These are phyloP conservation scores for Melanchra persicariae DNA, from an alignment of 2,888 invertebrate genomes.

Conservation along the genomic window DNA sequence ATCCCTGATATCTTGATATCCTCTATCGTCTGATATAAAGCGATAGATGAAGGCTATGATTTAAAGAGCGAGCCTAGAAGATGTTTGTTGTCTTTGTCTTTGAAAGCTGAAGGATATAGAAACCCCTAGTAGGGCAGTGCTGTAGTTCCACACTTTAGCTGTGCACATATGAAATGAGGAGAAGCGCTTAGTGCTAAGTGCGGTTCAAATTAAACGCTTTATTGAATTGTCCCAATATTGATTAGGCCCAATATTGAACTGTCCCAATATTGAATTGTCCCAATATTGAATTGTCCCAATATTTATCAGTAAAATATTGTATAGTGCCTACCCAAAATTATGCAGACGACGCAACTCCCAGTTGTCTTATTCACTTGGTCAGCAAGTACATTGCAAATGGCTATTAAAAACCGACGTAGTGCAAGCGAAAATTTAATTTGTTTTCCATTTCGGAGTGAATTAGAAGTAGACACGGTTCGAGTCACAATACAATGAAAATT, in stretches of 20 bases:
- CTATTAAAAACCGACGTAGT: slow-evolving; percentile 56
- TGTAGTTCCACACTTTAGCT: neutral
- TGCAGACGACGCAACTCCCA: neutral
- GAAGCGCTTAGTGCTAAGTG: too few species aligned
- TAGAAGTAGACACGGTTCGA: slow-evolving; percentile 56
- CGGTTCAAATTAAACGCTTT: too few species aligned
- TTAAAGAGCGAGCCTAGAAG: too few species aligned
- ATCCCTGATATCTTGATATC: neutral
- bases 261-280: too few species aligned
- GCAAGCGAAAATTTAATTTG: slow-evolving; percentile 38
- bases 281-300: too few species aligned
- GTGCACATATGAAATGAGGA: too few species aligned
- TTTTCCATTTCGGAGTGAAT: slow-evolving; percentile 53
- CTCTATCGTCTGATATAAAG: too few species aligned
- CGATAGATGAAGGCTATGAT: too few species aligned
- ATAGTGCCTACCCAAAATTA: neutral
- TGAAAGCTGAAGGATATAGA: neutral
- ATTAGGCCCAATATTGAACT: too few species aligned
- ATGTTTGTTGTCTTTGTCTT: neutral
- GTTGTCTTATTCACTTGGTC: neutral
- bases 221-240: too few species aligned
- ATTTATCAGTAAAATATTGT: neutral
- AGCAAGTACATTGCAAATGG: neutral
- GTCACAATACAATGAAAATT: slow-evolving; percentile 64
- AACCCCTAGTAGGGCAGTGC: too few species aligned